These are phyloP conservation scores for Schizothorax lantsangensis DNA, from an alignment of 2,797 vertebrate species.

Conservation along the genomic window DNA sequence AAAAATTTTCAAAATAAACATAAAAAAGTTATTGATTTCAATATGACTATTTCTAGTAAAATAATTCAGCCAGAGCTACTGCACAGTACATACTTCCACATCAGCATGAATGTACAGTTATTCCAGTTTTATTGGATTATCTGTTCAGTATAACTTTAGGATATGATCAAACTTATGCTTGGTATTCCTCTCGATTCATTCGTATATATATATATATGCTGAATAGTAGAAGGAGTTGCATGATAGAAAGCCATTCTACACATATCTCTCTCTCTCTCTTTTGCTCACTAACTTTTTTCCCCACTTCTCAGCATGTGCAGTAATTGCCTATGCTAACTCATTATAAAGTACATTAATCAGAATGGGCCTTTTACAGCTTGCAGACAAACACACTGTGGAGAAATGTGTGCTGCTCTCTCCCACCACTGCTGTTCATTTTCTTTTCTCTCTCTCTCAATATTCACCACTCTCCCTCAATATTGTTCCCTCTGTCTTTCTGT, in stretches of 20 bases:
- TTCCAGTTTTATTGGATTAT: background rate
- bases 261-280: background rate
- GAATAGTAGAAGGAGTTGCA: background rate
- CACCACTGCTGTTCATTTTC: conserved; percentile 54
- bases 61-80: too few species aligned
- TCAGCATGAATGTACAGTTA: background rate
- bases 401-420: conserved; percentile 58
- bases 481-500: background rate
- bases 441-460: conserved; percentile 18
- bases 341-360: conserved; percentile 69
- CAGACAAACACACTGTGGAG: conserved; percentile 60
- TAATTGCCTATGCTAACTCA: conserved; percentile 66
- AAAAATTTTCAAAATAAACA: background rate
- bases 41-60: too few species aligned
- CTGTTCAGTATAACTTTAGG: background rate
- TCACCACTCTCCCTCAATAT: background rate
- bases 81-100: too few species aligned
- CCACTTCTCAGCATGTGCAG: conserved; percentile 57
- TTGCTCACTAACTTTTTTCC: conserved; percentile 6
- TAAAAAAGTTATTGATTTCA: too few species aligned
- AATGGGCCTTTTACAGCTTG: conserved; percentile 40
- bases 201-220: background rate
- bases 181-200: background rate
- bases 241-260: background rate
- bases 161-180: background rate